Percentiles rank a stretch among this genome's conserved stretches.
phyloP scores from a whole-genome alignment of 2,113 vertebrate genomes.

The Pterocles burchelli region DNA sequence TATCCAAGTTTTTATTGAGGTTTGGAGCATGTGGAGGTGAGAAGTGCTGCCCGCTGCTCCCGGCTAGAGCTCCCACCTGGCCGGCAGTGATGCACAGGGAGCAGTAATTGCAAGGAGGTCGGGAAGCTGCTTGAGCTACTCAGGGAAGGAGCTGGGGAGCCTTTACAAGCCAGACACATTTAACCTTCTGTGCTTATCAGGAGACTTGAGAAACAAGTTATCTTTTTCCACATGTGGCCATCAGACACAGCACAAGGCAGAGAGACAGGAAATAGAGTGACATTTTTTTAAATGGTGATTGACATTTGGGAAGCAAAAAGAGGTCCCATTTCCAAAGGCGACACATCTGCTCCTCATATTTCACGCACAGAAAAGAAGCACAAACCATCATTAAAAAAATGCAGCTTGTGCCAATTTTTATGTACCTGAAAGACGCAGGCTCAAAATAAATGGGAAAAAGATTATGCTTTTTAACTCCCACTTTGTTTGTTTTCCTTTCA shows the following conservation, averaged over 20 bases:
- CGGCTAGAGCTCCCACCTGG: neutral
- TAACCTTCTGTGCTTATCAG: neutral
- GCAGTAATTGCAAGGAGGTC: neutral
- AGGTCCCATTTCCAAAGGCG: neutral
- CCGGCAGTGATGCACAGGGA: neutral
- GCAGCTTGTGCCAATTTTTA: neutral
- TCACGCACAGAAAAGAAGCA: neutral
- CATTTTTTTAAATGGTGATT: neutral
- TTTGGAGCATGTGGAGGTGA: fast-evolving
- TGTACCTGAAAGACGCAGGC: neutral
- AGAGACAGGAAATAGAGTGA: neutral
- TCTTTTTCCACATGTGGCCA: neutral
- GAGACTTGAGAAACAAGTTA: neutral
- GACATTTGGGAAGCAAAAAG: neutral
- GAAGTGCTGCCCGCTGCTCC: neutral
- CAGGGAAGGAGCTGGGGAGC: neutral
- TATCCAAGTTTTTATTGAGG: neutral
- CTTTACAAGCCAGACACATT: neutral
- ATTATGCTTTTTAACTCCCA: neutral
- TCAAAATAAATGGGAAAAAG: neutral
- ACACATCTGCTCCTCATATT: fast-evolving
- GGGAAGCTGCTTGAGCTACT: neutral
- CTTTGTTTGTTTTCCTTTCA: neutral
- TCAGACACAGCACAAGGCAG: neutral
- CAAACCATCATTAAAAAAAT: neutral